Percentiles rank a stretch among this genome's conserved stretches.
These are phyloP conservation scores for Cheiracanthium punctorium DNA, from an alignment of 2,888 invertebrate genomes.

Conservation along the genomic window DNA sequence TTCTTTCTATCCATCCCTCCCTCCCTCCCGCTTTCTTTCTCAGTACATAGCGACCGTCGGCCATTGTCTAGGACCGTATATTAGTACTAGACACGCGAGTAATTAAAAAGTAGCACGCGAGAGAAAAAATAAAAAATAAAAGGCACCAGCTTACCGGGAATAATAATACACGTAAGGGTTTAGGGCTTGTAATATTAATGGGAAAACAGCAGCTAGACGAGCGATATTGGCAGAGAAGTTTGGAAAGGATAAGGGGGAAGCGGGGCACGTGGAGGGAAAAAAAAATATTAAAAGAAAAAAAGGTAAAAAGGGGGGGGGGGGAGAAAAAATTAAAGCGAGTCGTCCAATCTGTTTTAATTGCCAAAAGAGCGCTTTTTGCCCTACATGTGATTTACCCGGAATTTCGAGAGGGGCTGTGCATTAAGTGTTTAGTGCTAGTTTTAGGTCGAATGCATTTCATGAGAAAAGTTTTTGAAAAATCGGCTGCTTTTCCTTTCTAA, in stretches of 20 bases:
- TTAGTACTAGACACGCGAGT: conserved; percentile 55
- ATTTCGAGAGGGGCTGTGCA: conserved; percentile 22
- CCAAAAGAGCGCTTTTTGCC: conserved; percentile 37
- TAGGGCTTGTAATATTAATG: conserved; percentile 43
- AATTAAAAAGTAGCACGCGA: conserved; percentile 68
- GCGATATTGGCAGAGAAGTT: conserved; percentile 12
- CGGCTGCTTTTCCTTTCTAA: too few species aligned
- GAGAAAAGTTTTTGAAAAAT: too few species aligned
- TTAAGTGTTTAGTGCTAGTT: conserved; percentile 6
- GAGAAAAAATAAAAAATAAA: conserved; percentile 5
- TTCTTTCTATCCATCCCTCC: not conserved
- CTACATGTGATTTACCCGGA: conserved; percentile 58
- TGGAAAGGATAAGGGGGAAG: not conserved
- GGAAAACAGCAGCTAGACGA: conserved; percentile 21
- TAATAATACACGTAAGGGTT: conserved; percentile 52
- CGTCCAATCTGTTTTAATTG: conserved; percentile 60
- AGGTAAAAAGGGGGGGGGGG: not conserved
- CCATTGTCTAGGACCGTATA: conserved; percentile 51
- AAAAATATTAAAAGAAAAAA: conserved; percentile 21
- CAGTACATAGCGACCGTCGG: conserved; percentile 24
- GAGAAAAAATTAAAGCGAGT: conserved; percentile 36
- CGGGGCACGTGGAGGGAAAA: too few species aligned
- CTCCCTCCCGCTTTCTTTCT: conserved; percentile 27
- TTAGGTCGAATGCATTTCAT: not conserved
- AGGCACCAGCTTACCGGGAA: not conserved